These are phyloP conservation scores for Alexandromys oeconomus DNA, from an alignment of 2,797 vertebrate species.

Conservation along the genomic window DNA sequence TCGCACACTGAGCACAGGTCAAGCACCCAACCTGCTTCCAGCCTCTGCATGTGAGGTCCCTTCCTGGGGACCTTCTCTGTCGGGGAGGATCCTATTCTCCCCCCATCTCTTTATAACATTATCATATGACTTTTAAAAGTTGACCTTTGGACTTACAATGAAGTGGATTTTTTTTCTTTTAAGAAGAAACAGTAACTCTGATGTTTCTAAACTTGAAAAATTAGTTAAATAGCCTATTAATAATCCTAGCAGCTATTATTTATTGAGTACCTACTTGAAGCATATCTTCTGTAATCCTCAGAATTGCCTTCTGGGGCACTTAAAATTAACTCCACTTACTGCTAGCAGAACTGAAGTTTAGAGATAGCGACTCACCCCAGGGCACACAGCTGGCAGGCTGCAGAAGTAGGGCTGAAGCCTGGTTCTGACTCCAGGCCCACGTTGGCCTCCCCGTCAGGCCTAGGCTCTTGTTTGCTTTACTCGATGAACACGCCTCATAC, in stretches of 20 bases:
- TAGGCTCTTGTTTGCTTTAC: neutral
- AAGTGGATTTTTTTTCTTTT: neutral
- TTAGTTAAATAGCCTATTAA: conserved; percentile 23
- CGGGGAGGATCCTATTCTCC: neutral
- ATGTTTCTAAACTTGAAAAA: conserved; percentile 42
- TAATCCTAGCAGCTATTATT: conserved; percentile 22
- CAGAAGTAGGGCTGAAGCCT: neutral
- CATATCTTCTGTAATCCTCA: neutral
- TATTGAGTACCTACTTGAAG: conserved; percentile 43
- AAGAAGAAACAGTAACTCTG: conserved; percentile 5
- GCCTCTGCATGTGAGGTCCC: neutral
- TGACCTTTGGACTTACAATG: neutral
- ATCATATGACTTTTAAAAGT: neutral
- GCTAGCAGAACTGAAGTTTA: neutral
- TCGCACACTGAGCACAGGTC: too few species aligned
- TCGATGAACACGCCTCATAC: neutral
- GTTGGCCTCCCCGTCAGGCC: neutral
- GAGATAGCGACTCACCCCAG: neutral
- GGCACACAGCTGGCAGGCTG: neutral
- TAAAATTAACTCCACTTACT: neutral
- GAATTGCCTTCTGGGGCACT: neutral
- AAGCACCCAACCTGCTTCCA: neutral
- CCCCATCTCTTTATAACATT: neutral
- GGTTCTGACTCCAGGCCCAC: neutral
- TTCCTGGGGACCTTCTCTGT: neutral